These are phyloP conservation scores for Leptodactylus fuscus DNA, from an alignment of 2,113 vertebrate genomes.

Conservation along the genomic window DNA sequence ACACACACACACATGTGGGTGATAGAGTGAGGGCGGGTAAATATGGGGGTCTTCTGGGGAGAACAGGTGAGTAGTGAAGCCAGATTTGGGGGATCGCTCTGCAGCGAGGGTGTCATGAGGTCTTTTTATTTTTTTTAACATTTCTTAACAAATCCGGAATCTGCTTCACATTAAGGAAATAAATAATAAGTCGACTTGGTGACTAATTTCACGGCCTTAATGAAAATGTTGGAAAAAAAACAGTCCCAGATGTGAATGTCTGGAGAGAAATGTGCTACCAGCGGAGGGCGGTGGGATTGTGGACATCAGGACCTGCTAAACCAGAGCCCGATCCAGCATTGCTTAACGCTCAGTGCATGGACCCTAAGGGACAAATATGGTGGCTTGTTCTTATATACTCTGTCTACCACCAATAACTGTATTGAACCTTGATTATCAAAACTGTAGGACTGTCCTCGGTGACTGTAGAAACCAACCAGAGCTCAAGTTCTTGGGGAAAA, in stretches of 20 bases:
- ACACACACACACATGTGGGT: neutral
- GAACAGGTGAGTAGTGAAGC: neutral
- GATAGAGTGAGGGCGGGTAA: neutral
- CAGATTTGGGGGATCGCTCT: neutral
- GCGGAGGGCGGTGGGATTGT: neutral
- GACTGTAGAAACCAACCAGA: too few species aligned
- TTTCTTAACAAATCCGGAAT: neutral
- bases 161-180: constrained; percentile 43
- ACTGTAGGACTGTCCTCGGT: too few species aligned
- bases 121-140: neutral
- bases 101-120: neutral
- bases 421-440: too few species aligned
- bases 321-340: neutral
- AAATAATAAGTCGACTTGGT: constrained; percentile 15
- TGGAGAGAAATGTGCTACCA: neutral
- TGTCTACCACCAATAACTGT: neutral
- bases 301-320: neutral
- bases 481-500: too few species aligned
- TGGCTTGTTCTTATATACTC: neutral
- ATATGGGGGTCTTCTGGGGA: neutral
- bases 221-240: neutral
- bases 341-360: neutral
- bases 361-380: neutral
- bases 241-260: neutral
- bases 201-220: constrained; percentile 10